Evolutionary conservation across 2,888 invertebrate genomes (phyloP), one percentile per base, ranked within the genome.

Genomic region (Xanthorhoe designata): DNA sequence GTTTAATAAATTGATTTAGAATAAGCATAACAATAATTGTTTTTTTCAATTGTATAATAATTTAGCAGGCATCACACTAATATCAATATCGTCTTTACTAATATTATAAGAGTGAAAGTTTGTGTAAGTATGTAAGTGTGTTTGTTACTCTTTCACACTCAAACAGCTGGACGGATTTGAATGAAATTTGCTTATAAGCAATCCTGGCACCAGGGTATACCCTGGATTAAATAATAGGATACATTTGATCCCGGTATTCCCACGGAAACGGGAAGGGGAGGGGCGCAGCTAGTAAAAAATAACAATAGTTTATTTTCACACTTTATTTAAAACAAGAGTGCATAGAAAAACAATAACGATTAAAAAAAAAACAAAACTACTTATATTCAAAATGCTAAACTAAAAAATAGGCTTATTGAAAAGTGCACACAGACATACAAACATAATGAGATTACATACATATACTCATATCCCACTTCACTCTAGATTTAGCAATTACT

Each of bases 1-100:
- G 66, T 71, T 69, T 61, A 59, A 59, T 65, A 61, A 61, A 62
- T 60, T 61, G 60, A 66, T 69, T 49, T 65, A 65, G 52, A 59
- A 35, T 69, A 64, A 42, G 56, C 54, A 65, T 57, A 10, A 57
- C 19, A 32, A 3, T 4, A 24, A 24, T 24, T 24, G 4, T 24
- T 24, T 24, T 24, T 24, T 24, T 24, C 24, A 24, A 24, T 24
- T 24, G 24, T 24, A 24, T 24, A 24, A 24, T 24, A 24, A 24
- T 24, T 24, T 24, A 38, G 10, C 9, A 38, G 35, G n/a, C n/a
- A n/a, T n/a, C n/a, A n/a, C n/a, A n/a, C n/a, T n/a, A n/a, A n/a
- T n/a, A n/a, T n/a, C n/a, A n/a, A 38, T 2, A 2, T 2, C 10
- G 10, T 9, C 8, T 10, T 10, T 10, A 10, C 9, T 38, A 38